Base-by-base conservation (phyloP, 2,113 vertebrate genomes). In the Hemiprocne comata region DNA sequence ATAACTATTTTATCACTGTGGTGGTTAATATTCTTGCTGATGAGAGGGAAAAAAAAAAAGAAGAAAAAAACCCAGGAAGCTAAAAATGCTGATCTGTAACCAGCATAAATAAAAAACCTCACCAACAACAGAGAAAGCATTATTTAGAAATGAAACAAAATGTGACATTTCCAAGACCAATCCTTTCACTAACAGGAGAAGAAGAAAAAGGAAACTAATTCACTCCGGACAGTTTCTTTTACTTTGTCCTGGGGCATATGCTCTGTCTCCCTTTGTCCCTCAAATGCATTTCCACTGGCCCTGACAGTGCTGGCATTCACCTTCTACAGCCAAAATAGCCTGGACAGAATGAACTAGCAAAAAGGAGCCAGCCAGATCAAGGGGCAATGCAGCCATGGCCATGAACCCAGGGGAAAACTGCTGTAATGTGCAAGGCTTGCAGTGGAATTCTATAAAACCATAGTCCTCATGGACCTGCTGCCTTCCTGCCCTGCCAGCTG, bases 91-190 rank as follows among this genome's bases (percentile, higher is more conserved):
- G 34, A 64, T 77, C 65, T 3, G 3, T 40, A 92, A 95, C 33
- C 31, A 94, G 65, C 75, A 85, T 61, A 86, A 84, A 80, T 48
- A 53, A 73, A 71, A 65, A 4, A 1, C 5, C 8, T 6, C 36
- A 86, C 7, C 34, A 74, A 64, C 33, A 92, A 96, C 90, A 96
- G 67, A 90, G 93, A 94, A 94, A 88, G 60, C 75, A 93, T 85
- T 93, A 87, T 93, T 89, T 94, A 88, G 60, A 88, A 90, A 93
- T 70, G 31, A 95, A 91, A 93, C 25, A 65, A 93, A 95, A 79
- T 48, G 34, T 90, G 60, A 51, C 20, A 26, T 87, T 94, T 93
- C 79, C 75, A 66, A 87, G 87, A 87, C n/a, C 29, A 76, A 77
- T 58, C 51, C 75, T 90, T 95, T 90, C 82, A 73, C 61, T 66